phyloP scores from a whole-genome alignment of 1,140 invertebrate species.

The Papilio machaon region DNA sequence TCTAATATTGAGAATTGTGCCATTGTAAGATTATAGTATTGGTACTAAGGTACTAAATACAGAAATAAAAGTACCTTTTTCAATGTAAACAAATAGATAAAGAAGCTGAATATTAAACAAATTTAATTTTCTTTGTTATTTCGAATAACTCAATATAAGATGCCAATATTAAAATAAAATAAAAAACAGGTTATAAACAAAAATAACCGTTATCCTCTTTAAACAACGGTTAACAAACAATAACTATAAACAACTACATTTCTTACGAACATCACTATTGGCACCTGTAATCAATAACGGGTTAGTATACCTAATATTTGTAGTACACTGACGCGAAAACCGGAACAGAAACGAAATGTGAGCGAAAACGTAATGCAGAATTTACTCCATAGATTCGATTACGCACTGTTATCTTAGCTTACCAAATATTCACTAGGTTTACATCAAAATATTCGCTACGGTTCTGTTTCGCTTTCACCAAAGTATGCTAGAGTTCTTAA shows the following conservation, averaged over 20 bases:
- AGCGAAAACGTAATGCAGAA: background rate
- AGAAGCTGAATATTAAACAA: background rate
- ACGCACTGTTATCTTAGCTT: too few species aligned
- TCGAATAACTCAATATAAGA: background rate
- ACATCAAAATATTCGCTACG: background rate
- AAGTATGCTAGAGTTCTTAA: background rate
- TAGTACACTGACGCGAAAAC: background rate
- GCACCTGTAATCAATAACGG: slow-evolving; percentile 7
- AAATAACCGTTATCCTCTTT: background rate
- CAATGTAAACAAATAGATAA: background rate
- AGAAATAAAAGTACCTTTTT: background rate
- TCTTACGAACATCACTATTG: slow-evolving; percentile 19
- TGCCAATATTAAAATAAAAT: background rate
- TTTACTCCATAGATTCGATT: too few species aligned
- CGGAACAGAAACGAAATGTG: background rate
- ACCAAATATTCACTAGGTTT: background rate
- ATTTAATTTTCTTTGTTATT: background rate
- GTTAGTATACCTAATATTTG: background rate
- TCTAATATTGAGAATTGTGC: too few species aligned
- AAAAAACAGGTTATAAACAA: background rate
- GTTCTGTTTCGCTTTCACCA: background rate
- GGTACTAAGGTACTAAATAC: too few species aligned
- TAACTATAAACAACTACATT: background rate
- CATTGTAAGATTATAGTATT: too few species aligned
- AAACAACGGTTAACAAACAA: background rate